Percentiles rank a stretch among this genome's conserved stretches.
Conservation (phyloP, 1,140 invertebrate species). For the Kradibia gibbosae region DNA sequence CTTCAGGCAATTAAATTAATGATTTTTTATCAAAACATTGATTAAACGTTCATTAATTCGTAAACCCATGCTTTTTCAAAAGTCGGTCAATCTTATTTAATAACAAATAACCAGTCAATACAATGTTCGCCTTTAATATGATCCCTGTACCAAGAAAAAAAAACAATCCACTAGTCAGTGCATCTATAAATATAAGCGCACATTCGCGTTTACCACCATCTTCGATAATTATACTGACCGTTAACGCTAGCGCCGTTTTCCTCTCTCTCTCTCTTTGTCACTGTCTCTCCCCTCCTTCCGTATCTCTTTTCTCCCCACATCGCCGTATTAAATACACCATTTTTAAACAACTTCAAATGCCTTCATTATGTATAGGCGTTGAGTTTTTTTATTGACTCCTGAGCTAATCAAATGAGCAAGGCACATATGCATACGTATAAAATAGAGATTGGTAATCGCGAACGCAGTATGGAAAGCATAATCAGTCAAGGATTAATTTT, state of each 20-base stretch:
- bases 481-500: conserved; percentile 21
- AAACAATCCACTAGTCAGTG: neutral
- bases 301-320: neutral
- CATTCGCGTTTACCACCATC: neutral
- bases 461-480: neutral
- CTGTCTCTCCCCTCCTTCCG: neutral
- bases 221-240: neutral
- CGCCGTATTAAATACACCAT: neutral
- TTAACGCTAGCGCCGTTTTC: neutral
- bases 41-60: neutral
- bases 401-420: neutral
- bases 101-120: neutral
- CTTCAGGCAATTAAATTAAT: neutral
- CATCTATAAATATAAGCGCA: neutral
- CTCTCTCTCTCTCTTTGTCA: neutral
- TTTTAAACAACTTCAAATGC: neutral
- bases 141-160: neutral
- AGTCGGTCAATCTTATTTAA: conserved; percentile 20
- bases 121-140: neutral
- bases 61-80: neutral
- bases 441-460: neutral
- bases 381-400: neutral
- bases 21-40: neutral
- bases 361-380: neutral
- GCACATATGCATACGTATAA: neutral